Conservation (phyloP, 2,113 vertebrate genomes). For the Rhagologus leucostigma region DNA sequence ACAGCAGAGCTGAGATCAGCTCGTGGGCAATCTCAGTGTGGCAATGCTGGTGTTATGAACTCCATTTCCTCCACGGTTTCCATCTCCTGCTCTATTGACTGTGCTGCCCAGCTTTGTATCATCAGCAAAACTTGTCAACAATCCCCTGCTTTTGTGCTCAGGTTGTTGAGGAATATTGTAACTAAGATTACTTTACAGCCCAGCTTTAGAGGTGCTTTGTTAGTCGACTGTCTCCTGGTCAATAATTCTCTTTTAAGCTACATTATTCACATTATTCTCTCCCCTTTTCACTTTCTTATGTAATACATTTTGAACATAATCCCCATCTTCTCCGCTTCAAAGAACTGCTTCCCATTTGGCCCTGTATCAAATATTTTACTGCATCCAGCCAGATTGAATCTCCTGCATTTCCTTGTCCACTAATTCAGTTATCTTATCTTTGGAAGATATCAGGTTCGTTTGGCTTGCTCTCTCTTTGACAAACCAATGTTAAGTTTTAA, state of each 20-base stretch:
- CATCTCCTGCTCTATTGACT: not conserved
- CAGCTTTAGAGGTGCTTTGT: not conserved
- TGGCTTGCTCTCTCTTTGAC: not conserved
- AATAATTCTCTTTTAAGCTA: not conserved
- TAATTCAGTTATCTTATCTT: constrained; percentile 11
- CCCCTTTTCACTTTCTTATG: not conserved
- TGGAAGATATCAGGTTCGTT: not conserved
- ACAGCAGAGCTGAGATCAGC: not conserved
- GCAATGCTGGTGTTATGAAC: not conserved
- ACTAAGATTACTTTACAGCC: not conserved
- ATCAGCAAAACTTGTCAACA: constrained; percentile 2
- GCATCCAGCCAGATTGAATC: not conserved
- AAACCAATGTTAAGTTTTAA: not conserved
- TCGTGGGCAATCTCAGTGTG: not conserved
- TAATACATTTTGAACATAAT: not conserved
- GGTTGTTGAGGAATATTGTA: not conserved
- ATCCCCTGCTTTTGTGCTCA: not conserved
- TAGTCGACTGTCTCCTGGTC: not conserved
- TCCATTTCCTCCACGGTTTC: not conserved
- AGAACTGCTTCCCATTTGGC: not conserved
- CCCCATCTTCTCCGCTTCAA: not conserved
- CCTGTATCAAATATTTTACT: not conserved
- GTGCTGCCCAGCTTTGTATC: not conserved
- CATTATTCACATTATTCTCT: not conserved
- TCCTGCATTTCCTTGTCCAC: constrained; percentile 3